Evolutionary conservation across 2,888 invertebrate species (phyloP).

Genomic region (Drosophila aldrichi): DNA sequence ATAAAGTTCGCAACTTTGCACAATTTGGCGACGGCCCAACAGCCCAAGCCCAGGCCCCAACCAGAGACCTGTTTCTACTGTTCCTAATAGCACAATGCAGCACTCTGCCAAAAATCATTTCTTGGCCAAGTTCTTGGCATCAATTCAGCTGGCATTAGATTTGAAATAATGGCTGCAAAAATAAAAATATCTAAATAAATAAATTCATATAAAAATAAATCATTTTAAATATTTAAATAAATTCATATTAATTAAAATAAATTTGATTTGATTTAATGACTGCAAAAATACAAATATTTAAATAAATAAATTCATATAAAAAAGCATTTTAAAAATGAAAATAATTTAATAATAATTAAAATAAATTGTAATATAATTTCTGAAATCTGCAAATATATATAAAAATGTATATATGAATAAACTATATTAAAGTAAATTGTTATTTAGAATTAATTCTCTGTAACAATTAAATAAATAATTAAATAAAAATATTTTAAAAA

Average conservation of each 20-base stretch:
- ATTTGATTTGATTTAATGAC: conserved; percentile 21
- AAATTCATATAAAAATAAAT: too few relatives aligned
- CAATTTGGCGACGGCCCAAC: conserved; percentile 63
- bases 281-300: not conserved
- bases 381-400: too few relatives aligned
- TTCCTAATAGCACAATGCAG: conserved; percentile 35
- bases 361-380: not conserved
- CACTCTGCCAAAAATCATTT: conserved; percentile 48
- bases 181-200: too few relatives aligned
- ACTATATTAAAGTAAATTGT: too few relatives aligned
- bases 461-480: too few relatives aligned
- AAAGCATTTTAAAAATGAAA: too few relatives aligned
- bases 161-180: conserved; percentile 13
- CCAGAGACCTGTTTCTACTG: conserved; percentile 25
- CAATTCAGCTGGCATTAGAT: conserved; percentile 38
- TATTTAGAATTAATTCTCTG: too few relatives aligned
- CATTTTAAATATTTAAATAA: too few relatives aligned
- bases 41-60: not conserved
- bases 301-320: too few relatives aligned
- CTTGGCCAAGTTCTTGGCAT: conserved; percentile 52
- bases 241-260: too few relatives aligned
- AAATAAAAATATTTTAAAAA: too few relatives aligned
- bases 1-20: conserved; percentile 70
- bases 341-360: not conserved
- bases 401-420: too few relatives aligned